Evolutionary conservation across 1,140 invertebrate genomes (phyloP).

Genomic region (Lysiphlebus fabarum): DNA sequence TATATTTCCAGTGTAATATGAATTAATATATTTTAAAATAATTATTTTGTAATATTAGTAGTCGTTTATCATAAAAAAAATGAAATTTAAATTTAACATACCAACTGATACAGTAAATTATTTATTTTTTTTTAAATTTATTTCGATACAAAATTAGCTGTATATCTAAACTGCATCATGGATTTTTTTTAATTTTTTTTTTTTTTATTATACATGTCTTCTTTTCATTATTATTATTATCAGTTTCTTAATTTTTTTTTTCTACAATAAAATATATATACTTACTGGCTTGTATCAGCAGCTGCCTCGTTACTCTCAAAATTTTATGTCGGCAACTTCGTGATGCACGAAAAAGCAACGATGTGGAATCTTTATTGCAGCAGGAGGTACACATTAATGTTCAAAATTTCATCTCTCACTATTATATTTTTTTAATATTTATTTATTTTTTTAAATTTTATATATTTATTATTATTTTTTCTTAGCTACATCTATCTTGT

Average conservation of each 20-base stretch:
- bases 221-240: conserved; percentile 26
- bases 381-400: conserved; percentile 20
- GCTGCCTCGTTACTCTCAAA: conserved; percentile 23
- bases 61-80: too few species aligned
- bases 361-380: conserved; percentile 19
- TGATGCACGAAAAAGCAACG: conserved; percentile 20
- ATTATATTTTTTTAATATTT: conserved; percentile 21
- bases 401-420: conserved; percentile 8
- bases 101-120: too few species aligned
- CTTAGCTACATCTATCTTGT: not conserved
- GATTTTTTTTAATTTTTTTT: too few species aligned
- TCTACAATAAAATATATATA: not conserved
- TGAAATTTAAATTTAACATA: too few species aligned
- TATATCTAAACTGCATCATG: too few species aligned
- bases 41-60: too few species aligned
- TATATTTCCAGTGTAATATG: too few species aligned
- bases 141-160: too few species aligned
- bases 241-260: conserved; percentile 15
- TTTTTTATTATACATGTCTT: too few species aligned
- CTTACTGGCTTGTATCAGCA: conserved; percentile 21
- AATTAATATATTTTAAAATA: too few species aligned
- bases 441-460: conserved; percentile 22
- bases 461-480: conserved; percentile 19
- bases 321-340: conserved; percentile 19
- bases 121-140: too few species aligned